Evolutionary conservation across 2,888 invertebrate species (phyloP).

Genomic region (Napeogenes sylphis): DNA sequence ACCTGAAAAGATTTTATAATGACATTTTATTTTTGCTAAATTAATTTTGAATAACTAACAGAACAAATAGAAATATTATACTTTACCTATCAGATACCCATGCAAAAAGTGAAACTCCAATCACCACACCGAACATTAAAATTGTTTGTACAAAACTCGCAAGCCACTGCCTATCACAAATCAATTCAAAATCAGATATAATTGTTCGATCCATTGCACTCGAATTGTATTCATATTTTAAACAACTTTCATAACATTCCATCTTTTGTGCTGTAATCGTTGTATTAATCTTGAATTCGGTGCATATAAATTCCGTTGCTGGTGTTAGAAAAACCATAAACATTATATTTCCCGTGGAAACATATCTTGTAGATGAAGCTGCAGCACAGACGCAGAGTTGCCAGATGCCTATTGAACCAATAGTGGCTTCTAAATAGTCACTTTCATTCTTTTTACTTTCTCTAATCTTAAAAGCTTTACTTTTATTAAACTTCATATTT

Average conservation of each 20-base stretch:
- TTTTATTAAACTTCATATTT: neutral
- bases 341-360: slow-evolving; percentile 45
- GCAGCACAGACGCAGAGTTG: slow-evolving; percentile 40
- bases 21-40: neutral
- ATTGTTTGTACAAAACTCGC: slow-evolving; percentile 49
- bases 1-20: slow-evolving; percentile 36
- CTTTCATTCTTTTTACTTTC: slow-evolving; percentile 33
- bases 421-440: slow-evolving; percentile 51
- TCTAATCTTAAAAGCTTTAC: neutral
- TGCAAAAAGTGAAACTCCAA: slow-evolving; percentile 47
- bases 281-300: slow-evolving; percentile 35
- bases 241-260: slow-evolving; percentile 49
- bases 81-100: slow-evolving; percentile 62
- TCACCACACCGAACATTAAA: slow-evolving; percentile 49
- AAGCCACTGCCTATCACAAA: slow-evolving; percentile 51
- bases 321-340: slow-evolving; percentile 49
- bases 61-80: slow-evolving; percentile 2
- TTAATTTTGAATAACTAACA: neutral
- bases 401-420: slow-evolving; percentile 51
- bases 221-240: slow-evolving; percentile 42
- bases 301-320: slow-evolving; percentile 45
- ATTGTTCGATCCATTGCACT: slow-evolving; percentile 43
- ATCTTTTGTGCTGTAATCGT: slow-evolving; percentile 37
- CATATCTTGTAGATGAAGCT: slow-evolving; percentile 37
- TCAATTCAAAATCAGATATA: slow-evolving; percentile 47